Evolutionary conservation across 2,797 vertebrate genomes (phyloP).

Genomic region (Natrix natrix): DNA sequence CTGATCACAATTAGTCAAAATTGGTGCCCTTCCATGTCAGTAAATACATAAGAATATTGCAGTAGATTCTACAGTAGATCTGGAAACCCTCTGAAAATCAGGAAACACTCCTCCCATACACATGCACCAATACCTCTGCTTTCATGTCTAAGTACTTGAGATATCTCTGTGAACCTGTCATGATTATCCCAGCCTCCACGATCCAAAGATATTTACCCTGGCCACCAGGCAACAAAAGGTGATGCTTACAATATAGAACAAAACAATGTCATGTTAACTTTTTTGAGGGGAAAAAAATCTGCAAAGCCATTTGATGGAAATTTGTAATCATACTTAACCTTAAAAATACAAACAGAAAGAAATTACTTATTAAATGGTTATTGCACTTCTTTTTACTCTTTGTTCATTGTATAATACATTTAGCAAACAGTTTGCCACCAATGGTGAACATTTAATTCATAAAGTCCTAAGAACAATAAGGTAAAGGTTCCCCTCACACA

Average conservation of each 20-base stretch:
- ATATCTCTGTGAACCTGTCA: neutral
- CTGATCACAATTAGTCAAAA: neutral
- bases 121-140: neutral
- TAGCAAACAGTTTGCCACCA: neutral
- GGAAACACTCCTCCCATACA: neutral
- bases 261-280: neutral
- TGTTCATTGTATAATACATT: neutral
- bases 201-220: neutral
- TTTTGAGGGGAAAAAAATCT: neutral
- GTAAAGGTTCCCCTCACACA: too few relatives aligned
- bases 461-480: neutral
- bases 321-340: neutral
- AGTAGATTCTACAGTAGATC: neutral
- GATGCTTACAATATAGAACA: neutral
- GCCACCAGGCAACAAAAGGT: neutral
- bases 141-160: neutral
- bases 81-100: neutral
- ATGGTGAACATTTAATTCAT: neutral
- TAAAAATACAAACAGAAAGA: neutral
- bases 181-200: neutral
- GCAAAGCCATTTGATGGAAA: neutral
- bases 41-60: neutral
- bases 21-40: neutral
- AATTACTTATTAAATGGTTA: neutral
- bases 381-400: neutral